Evolutionary conservation across 2,888 invertebrate species (phyloP), one percentile per base, ranked within the genome.

Genomic region (Hemaris fuciformis): DNA sequence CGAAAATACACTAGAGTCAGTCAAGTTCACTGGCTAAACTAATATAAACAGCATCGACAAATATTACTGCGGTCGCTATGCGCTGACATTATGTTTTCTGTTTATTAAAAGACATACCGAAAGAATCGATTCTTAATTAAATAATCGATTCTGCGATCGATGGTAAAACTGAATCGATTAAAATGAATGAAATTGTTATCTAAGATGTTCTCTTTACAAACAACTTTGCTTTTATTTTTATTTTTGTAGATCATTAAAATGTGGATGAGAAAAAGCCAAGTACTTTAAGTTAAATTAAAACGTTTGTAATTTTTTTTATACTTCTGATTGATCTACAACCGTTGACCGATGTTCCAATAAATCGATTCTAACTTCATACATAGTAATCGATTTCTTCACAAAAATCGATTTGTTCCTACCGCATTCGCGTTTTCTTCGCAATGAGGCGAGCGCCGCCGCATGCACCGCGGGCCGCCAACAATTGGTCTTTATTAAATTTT

Each of bases 361-460:
- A 45, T 31, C 6, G 57, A 56, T 58, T 61, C 58, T 2, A 25
- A 43, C 41, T 25, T 22, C 58, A 42, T 15, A 27, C 22, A 13
- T 23, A 7, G 25, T 20, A 41, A 59, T 38, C 48, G 38, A 31
- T 27, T 53, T 18, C 23, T 27, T 7, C 48, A 5, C 5, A 15
- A 48, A n/a, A 48, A 48, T n/a, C 25, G 25, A 48, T 2, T 25
- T 71, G 69, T 66, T n/a, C n/a, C n/a, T 67, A 66, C 69, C 63
- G 66, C 65, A 63, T 53, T 48, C 41, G 62, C 64, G 64, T 65
- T 68, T 70, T 65, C 68, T 66, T 62, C 66, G 65, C 67, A 64
- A 64, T 61, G 62, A 66, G 62, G 38, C 48, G 58, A 65, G 65
- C 62, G 65, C 70, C 71, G 67, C 65, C 45, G 65, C 59, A 59